Evolutionary conservation across 2,888 invertebrate species (phyloP).

Genomic region (Zeuzera pyrina): DNA sequence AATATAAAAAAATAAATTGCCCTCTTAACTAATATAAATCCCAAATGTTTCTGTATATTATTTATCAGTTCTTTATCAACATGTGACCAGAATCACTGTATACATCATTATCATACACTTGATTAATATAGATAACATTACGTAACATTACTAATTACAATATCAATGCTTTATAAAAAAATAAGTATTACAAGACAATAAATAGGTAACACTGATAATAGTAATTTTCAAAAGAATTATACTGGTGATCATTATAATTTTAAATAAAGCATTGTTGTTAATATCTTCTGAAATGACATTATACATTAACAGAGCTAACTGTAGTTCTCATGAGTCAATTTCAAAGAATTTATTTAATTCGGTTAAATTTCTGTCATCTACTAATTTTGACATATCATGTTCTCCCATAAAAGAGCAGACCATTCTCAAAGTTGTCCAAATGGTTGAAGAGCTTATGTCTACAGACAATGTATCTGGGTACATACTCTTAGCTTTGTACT

Average conservation of each 20-base stretch:
- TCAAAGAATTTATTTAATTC: constrained; percentile 73
- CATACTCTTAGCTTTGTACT: constrained; percentile 74
- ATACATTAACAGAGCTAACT: background rate
- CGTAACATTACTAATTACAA: too few species aligned
- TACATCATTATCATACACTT: too few species aligned
- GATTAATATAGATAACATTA: too few species aligned
- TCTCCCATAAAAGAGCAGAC: constrained; percentile 86
- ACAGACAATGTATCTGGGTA: constrained; percentile 35
- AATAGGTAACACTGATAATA: too few species aligned
- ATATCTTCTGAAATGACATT: background rate
- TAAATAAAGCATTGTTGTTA: too few species aligned
- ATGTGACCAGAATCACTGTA: too few species aligned
- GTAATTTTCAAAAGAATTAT: too few species aligned
- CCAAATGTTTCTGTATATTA: too few species aligned
- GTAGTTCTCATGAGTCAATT: constrained; percentile 32
- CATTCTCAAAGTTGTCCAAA: constrained; percentile 95
- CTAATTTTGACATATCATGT: constrained; percentile 73
- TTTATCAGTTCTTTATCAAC: too few species aligned
- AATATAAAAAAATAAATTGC: background rate
- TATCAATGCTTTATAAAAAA: too few species aligned
- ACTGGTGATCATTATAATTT: too few species aligned
- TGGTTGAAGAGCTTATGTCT: constrained; percentile 87
- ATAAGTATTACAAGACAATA: too few species aligned
- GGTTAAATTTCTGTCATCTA: constrained; percentile 75
- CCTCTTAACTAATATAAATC: background rate